A percentile compares a stretch with the other conserved stretches of the same genome.
Evolutionary conservation across 2,888 invertebrate genomes (phyloP).

Genomic region (Silvanus unidentatus): DNA sequence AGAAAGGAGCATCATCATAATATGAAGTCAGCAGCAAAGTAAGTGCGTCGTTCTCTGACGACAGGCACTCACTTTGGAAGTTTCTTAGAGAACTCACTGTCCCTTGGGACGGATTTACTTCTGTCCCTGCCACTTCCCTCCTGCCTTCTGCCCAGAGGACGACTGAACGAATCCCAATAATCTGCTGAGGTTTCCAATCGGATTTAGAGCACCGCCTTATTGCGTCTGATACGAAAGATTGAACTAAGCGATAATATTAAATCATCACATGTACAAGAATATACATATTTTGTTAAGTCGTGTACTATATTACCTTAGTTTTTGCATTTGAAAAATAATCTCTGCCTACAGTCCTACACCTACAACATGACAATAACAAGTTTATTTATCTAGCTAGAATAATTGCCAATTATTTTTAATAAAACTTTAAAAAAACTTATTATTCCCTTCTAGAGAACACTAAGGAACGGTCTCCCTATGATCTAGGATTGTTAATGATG

Average conservation of each 20-base stretch:
- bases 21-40: constrained; percentile 20
- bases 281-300: not conserved
- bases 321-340: too few relatives aligned
- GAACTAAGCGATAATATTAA: constrained; percentile 25
- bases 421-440: too few relatives aligned
- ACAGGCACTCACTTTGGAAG: constrained; percentile 7
- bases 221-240: constrained; percentile 35
- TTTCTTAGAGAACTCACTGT: constrained; percentile 21
- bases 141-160: constrained; percentile 29
- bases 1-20: constrained; percentile 13
- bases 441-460: too few relatives aligned
- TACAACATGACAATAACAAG: too few relatives aligned
- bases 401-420: too few relatives aligned
- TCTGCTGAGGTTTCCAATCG: constrained; percentile 41
- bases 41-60: constrained; percentile 15
- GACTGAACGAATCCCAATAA: constrained; percentile 38
- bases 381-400: too few relatives aligned
- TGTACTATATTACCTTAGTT: not conserved
- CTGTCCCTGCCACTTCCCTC: constrained; percentile 25
- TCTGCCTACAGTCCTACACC: too few relatives aligned
- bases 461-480: too few relatives aligned
- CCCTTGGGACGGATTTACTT: constrained; percentile 34
- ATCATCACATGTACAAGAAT: constrained; percentile 22
- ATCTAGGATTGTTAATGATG: too few relatives aligned
- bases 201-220: constrained; percentile 38